Evolutionary conservation across 92 coral and sea anemone genomes (phyloP), one percentile per base, ranked within the genome.

Genomic region (Galaxea fascicularis): DNA sequence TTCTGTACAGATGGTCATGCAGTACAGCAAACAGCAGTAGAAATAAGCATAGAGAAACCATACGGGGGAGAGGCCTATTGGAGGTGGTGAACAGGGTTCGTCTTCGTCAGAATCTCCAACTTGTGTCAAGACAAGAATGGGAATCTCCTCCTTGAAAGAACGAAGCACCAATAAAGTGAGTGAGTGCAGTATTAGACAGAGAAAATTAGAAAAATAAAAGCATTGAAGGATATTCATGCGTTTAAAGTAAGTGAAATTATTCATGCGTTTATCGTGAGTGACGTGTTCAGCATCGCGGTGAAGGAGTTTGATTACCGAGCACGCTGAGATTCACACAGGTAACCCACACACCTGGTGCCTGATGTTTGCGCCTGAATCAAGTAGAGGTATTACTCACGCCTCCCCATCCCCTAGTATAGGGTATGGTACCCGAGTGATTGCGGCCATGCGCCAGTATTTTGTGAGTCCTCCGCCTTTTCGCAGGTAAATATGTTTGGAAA

Each of bases 61-160:
- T 79, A 79, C 84, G 53, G 84, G 52, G 22, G 52, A 28, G 31
- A 66, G 28, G 60, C 30, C 64, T 45, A 66, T 51, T 20, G 84
- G 52, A 70, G 86, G 86, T 22, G 77, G 57, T 57, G 86, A 71
- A 12, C 44, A 35, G 12, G 58, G 53, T 18, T 82, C 86, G 44
- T 82, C 84, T 14, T 41, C 74, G 11, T 65, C 78, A 44, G 78
- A 82, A 71, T 83, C 80, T 14, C 39, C 44, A 47, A 82, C 82
- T 59, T 47, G 81, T 0, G 87, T 28, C 54, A 83, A 73, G 4
- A 72, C 73, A 83, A 83, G 80, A 64, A 83, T 30, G 29, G 80
- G 74, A 49, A 73, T 64, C 57, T 83, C 87, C 74, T 83, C 87
- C 87, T 83, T 83, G 6, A 71, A 79, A 70, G n/a, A 52, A 82